phyloP scores from a whole-genome alignment of 2,113 vertebrate species.

The Mobula hypostoma region DNA sequence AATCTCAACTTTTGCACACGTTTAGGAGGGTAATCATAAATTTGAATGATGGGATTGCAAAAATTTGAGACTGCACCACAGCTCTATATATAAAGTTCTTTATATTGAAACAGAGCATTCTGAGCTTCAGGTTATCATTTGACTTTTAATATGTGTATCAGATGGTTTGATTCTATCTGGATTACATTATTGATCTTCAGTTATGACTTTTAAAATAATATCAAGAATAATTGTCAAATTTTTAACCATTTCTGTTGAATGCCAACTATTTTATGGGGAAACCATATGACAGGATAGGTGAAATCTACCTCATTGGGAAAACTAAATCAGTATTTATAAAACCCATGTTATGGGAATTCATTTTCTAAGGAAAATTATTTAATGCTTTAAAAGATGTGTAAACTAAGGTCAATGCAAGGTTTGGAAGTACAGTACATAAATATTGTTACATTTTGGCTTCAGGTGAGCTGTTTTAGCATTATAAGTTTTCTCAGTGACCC shows the following conservation, averaged over 20 bases:
- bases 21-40: background rate
- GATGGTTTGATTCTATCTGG: background rate
- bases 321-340: background rate
- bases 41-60: background rate
- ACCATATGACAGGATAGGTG: background rate
- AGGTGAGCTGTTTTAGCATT: background rate
- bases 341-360: background rate
- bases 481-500: background rate
- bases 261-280: background rate
- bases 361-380: background rate
- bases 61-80: background rate
- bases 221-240: background rate
- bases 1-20: background rate
- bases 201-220: background rate
- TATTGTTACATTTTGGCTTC: background rate
- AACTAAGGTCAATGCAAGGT: background rate
- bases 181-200: background rate
- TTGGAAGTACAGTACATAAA: background rate
- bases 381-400: background rate
- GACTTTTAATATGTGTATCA: background rate
- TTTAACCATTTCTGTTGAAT: background rate
- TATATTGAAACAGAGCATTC: background rate
- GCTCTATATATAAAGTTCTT: background rate
- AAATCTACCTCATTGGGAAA: background rate
- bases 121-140: background rate